phyloP scores from a whole-genome alignment of 2,888 invertebrate genomes.

The Operophtera brumata region DNA sequence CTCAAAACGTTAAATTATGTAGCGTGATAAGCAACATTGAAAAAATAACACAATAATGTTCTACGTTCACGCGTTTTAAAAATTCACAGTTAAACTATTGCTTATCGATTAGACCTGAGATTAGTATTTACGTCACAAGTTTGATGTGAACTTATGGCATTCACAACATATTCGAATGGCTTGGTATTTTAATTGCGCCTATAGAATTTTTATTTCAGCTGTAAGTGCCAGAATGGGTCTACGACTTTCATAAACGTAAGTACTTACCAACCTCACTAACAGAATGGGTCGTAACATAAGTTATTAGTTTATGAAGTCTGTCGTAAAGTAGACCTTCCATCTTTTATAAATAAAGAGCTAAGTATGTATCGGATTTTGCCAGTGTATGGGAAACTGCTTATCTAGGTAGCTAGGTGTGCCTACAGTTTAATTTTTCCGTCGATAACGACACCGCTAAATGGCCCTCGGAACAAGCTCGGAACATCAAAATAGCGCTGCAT shows the following conservation, averaged over 20 bases:
- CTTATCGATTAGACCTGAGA: slow-evolving; percentile 7
- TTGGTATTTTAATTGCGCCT: slow-evolving; percentile 10
- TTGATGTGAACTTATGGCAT: slow-evolving; percentile 9
- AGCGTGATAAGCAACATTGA: not conserved
- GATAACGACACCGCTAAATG: not conserved
- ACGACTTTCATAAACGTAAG: not conserved
- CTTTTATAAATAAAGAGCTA: slow-evolving; percentile 6
- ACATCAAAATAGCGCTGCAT: not conserved
- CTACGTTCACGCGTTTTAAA: not conserved
- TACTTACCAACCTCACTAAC: not conserved
- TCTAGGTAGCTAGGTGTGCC: not conserved
- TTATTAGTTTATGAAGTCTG: not conserved
- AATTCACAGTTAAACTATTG: not conserved
- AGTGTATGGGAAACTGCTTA: not conserved
- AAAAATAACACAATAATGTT: not conserved
- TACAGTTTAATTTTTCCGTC: slow-evolving; percentile 1
- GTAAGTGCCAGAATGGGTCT: not conserved
- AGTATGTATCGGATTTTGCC: slow-evolving; percentile 1
- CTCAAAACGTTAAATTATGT: not conserved
- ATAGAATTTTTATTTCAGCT: slow-evolving; percentile 5
- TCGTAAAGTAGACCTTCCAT: not conserved
- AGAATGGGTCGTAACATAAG: not conserved
- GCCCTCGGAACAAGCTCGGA: not conserved
- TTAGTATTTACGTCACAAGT: slow-evolving; percentile 10
- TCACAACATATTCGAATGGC: slow-evolving; percentile 8